These are phyloP conservation scores for Tipula confusa DNA, from an alignment of 2,888 invertebrate species.

Conservation along the genomic window DNA sequence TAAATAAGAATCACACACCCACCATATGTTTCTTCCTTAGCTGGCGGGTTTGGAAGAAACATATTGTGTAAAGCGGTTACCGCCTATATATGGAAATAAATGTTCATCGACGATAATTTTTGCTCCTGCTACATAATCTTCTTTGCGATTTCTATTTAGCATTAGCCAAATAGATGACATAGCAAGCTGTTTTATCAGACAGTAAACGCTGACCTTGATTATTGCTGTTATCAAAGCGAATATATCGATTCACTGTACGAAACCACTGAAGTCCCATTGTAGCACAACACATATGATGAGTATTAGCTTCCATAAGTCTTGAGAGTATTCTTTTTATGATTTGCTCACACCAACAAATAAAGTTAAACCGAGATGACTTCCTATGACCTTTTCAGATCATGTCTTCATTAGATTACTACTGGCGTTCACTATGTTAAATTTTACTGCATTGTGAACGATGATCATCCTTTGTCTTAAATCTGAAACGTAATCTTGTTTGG, in stretches of 20 bases:
- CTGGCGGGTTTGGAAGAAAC: constrained; percentile 40
- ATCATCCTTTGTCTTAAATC: too few relatives aligned
- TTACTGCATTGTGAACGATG: too few relatives aligned
- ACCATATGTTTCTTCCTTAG: constrained; percentile 41
- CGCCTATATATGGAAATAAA: neutral
- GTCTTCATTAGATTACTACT: too few relatives aligned
- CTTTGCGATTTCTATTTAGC: neutral
- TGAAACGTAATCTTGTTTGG: too few relatives aligned
- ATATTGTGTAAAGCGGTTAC: constrained; percentile 39
- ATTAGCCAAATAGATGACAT: neutral
- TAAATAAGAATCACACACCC: constrained; percentile 38
- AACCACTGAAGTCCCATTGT: neutral
- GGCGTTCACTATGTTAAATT: too few relatives aligned
- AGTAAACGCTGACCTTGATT: neutral
- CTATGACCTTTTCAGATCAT: too few relatives aligned
- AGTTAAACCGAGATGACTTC: too few relatives aligned
- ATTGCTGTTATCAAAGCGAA: neutral
- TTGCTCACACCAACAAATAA: too few relatives aligned
- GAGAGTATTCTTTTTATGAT: too few relatives aligned
- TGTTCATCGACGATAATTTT: neutral
- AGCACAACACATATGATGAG: too few relatives aligned
- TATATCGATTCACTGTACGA: neutral
- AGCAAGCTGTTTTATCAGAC: neutral
- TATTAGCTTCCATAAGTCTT: too few relatives aligned
- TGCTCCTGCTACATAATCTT: neutral